phyloP scores from a whole-genome alignment of 2,113 vertebrate genomes.

The Emydura subglobosa region DNA sequence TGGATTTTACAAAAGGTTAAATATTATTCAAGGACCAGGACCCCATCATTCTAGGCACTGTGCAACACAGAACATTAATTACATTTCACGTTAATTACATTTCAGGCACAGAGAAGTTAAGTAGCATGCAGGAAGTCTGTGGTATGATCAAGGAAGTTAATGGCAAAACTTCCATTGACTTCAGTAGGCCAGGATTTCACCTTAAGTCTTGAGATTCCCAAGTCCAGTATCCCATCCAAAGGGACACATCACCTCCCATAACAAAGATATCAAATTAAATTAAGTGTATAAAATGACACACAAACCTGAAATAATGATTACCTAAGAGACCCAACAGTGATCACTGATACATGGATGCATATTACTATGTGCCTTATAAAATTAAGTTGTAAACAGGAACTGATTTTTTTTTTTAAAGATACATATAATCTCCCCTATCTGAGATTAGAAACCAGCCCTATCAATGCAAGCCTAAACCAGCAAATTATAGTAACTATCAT shows the following conservation, averaged over 20 bases:
- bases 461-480: not conserved
- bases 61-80: too few species aligned
- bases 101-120: too few species aligned
- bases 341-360: not conserved
- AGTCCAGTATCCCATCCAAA: too few species aligned
- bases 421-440: too few species aligned
- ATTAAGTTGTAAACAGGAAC: too few species aligned
- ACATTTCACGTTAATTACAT: too few species aligned
- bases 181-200: not conserved
- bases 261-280: not conserved
- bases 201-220: not conserved
- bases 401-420: not conserved
- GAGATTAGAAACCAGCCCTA: not conserved
- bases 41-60: too few species aligned
- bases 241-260: fast-evolving
- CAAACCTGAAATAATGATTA: not conserved
- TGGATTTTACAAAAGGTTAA: not conserved
- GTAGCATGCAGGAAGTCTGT: not conserved
- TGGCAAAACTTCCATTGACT: not conserved
- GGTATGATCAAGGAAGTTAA: not conserved
- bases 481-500: not conserved
- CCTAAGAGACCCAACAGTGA: not conserved
- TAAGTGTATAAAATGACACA: not conserved
- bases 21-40: too few species aligned
- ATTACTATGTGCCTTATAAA: not conserved